A percentile compares a stretch with the other conserved stretches of the same genome.
phyloP scores from a whole-genome alignment of 2,888 invertebrate genomes.

The Chelonus formosanus region DNA sequence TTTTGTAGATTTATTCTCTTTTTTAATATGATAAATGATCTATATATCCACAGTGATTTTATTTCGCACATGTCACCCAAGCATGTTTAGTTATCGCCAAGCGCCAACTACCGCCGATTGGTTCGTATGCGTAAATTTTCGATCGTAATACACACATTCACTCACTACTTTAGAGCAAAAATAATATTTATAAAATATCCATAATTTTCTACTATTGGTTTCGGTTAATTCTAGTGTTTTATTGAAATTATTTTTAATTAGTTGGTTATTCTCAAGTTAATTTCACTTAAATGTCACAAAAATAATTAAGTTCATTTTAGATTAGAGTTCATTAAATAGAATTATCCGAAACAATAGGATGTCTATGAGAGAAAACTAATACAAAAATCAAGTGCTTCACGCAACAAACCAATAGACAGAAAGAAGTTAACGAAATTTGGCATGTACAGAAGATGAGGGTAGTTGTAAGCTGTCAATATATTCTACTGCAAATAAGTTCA shows the following conservation, averaged over 20 bases:
- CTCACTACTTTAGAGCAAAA: slow-evolving; percentile 52
- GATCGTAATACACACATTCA: slow-evolving; percentile 58
- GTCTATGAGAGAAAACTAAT: slow-evolving; percentile 20
- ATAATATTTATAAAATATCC: background rate
- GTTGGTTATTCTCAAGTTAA: too few relatives aligned
- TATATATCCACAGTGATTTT: slow-evolving; percentile 5
- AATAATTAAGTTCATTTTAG: too few relatives aligned
- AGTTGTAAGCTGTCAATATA: slow-evolving; percentile 63
- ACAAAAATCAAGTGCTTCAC: slow-evolving; percentile 40
- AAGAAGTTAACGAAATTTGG: slow-evolving; percentile 44
- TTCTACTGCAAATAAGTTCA: slow-evolving; percentile 66
- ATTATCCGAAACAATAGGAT: too few relatives aligned
- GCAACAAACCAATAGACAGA: slow-evolving; percentile 48
- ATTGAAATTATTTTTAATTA: too few relatives aligned
- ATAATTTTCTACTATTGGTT: too few relatives aligned
- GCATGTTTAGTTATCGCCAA: slow-evolving; percentile 59
- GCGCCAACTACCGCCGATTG: slow-evolving; percentile 58
- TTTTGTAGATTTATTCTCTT: background rate
- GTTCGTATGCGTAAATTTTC: slow-evolving; percentile 58
- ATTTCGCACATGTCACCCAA: slow-evolving; percentile 56
- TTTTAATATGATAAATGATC: slow-evolving; percentile 19
- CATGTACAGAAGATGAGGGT: slow-evolving; percentile 49
- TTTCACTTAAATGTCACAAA: too few relatives aligned
- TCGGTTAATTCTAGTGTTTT: too few relatives aligned
- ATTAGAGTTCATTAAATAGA: too few relatives aligned